Evolutionary conservation across 2,113 vertebrate species (phyloP).

Genomic region (Lasiurus borealis): DNA sequence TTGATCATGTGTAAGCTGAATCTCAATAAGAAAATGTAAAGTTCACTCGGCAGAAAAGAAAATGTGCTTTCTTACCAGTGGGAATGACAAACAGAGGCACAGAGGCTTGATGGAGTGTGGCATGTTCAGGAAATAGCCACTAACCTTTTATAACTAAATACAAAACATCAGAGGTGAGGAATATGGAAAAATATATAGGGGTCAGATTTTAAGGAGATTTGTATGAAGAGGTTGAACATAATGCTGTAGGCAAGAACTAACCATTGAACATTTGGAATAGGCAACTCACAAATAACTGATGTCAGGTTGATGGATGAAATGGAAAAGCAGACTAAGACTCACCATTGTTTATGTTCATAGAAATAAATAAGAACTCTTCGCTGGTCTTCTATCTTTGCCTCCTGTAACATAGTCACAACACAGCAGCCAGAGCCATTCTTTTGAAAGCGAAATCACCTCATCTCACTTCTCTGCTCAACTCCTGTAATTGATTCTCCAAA

Average conservation of each 20-base stretch:
- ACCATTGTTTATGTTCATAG: conserved; percentile 49
- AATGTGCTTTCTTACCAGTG: conserved; percentile 45
- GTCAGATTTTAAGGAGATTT: conserved; percentile 68
- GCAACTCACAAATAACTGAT: conserved; percentile 44
- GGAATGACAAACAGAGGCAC: conserved; percentile 57
- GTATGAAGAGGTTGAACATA: conserved; percentile 39
- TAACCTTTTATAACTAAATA: conserved; percentile 66
- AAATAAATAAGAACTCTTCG: conserved; percentile 4
- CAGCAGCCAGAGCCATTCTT: background rate
- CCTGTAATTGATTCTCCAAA: background rate
- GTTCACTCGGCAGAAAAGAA: conserved; percentile 66
- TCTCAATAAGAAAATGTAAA: conserved; percentile 68
- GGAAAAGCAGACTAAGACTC: background rate
- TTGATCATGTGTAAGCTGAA: conserved; percentile 18
- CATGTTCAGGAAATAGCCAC: conserved; percentile 43
- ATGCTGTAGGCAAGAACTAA: conserved; percentile 58
- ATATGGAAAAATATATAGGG: conserved; percentile 67
- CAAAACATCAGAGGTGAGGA: background rate
- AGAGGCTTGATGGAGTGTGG: conserved; percentile 30
- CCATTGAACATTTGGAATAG: conserved; percentile 49
- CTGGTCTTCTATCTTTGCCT: background rate
- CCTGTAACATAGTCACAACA: background rate
- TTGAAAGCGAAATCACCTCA: background rate
- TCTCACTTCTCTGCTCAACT: background rate
- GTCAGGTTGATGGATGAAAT: conserved; percentile 49